A percentile compares a stretch with the other conserved stretches of the same genome.
Evolutionary conservation across 2,888 invertebrate species (phyloP).

Genomic region (Eilema griseolum): DNA sequence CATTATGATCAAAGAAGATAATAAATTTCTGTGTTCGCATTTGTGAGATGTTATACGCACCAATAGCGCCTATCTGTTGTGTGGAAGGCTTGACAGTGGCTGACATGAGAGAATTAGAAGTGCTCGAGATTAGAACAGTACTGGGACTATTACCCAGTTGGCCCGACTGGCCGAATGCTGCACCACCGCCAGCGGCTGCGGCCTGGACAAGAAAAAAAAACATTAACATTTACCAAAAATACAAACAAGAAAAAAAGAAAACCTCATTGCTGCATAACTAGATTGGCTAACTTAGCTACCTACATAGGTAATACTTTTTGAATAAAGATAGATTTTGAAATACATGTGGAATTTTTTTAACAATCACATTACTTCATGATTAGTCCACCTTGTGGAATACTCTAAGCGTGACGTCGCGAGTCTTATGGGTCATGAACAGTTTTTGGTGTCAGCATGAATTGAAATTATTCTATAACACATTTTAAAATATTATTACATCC

Average conservation of each 20-base stretch:
- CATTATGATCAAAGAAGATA: slow-evolving; percentile 26
- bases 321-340: too few species aligned
- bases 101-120: slow-evolving; percentile 95
- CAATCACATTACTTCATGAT: too few species aligned
- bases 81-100: slow-evolving; percentile 94
- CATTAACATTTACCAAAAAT: neutral
- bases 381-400: too few species aligned
- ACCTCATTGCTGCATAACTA: neutral
- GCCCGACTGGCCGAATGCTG: slow-evolving; percentile 93
- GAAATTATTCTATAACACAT: neutral
- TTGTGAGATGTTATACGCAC: slow-evolving; percentile 70
- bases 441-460: too few species aligned
- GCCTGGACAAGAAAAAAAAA: slow-evolving; percentile 56
- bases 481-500: neutral
- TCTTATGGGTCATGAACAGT: too few species aligned
- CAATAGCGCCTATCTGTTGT: slow-evolving; percentile 94
- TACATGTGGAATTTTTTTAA: too few species aligned
- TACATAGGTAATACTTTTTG: neutral
- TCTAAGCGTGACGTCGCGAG: too few species aligned
- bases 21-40: slow-evolving; percentile 45
- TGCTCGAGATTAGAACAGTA: slow-evolving; percentile 95
- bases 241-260: neutral
- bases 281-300: neutral
- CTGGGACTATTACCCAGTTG: slow-evolving; percentile 93
- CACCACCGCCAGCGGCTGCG: slow-evolving; percentile 87